Evolutionary conservation across 2,113 vertebrate genomes (phyloP), one percentile per base, ranked within the genome.

Genomic region (Pungitius pungitius): DNA sequence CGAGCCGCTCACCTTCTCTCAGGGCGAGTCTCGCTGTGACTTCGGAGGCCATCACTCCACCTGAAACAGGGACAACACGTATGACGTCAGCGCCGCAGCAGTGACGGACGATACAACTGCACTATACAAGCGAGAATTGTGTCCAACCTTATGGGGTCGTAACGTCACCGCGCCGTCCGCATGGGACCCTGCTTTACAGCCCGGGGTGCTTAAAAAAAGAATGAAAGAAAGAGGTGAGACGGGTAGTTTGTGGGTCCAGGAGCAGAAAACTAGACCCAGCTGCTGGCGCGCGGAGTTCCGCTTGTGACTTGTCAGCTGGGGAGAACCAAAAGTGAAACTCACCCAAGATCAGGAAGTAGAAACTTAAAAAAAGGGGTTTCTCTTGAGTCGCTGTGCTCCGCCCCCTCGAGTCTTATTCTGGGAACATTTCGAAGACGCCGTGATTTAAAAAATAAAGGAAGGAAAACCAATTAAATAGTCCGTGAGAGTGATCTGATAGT

Each of bases 291-390:
- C 51, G 2, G 20, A 1, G 57, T 11, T 24, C 30, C 12, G 13
- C 27, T n/a, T 27, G 2, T 51, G 17, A 0, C 14, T n/a, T 54
- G 7, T 45, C 37, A 2, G n/a, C 61, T 62, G 64, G 33, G 9
- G 47, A 47, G 15, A 73, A 82, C 0, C 4, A 77, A 90, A 90
- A 90, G 56, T 69, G 87, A 90, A 90, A 90, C 67, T 51, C 17
- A 61, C 11, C 24, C 1, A n/a, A 26, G 30, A 43, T 10, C 75
- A 85, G 85, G 87, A 89, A 90, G 82, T 74, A 33, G 27, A 15
- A 0, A 0, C 33, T 69, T n/a, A n/a, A 60, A 6, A 56, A 62
- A 55, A 40, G 2, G 40, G 39, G 2, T 65, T 20, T 17, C 18
- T 12, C 0, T 14, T 42, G 66, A 26, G 8, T 51, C 0, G 1